phyloP scores from a whole-genome alignment of 2,113 vertebrate species.

The Lagopus muta region DNA sequence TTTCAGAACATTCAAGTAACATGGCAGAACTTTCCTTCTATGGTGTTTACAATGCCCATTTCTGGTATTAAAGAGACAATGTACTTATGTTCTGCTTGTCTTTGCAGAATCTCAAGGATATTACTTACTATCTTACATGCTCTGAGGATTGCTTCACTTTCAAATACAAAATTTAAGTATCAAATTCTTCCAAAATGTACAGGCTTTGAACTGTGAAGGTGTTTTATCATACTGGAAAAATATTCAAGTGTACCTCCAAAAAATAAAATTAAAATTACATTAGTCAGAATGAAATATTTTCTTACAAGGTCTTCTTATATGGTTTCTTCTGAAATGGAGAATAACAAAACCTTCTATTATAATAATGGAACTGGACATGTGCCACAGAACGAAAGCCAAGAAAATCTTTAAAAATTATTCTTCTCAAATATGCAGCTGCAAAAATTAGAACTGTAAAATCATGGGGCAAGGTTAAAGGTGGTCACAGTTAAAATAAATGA shows the following conservation, averaged over 20 bases:
- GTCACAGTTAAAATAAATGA: conserved; percentile 49
- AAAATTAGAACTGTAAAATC: conserved; percentile 53
- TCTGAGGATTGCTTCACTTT: not conserved
- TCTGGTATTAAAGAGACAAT: not conserved
- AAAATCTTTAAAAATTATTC: conserved; percentile 9
- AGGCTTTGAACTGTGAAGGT: not conserved
- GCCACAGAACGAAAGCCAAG: not conserved
- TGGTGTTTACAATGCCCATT: not conserved
- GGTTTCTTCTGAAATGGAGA: not conserved
- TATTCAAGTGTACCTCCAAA: not conserved
- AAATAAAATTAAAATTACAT: conserved; percentile 14
- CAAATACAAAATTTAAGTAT: not conserved
- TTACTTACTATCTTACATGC: not conserved
- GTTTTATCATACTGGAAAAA: not conserved
- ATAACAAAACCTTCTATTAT: conserved; percentile 34
- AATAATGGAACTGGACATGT: conserved; percentile 48
- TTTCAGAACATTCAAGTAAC: not conserved
- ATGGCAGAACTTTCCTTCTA: not conserved
- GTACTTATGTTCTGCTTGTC: not conserved
- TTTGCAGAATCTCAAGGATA: not conserved
- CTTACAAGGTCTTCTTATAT: conserved; percentile 14
- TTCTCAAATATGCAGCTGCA: conserved; percentile 30
- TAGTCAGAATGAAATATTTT: not conserved
- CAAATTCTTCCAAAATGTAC: not conserved
- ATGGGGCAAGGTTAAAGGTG: conserved; percentile 23